Percentiles rank a stretch among this genome's conserved stretches.
Evolutionary conservation across 53 echinoderm and acorn worm species (phyloP).

Genomic region (Hippasteria phrygiana): DNA sequence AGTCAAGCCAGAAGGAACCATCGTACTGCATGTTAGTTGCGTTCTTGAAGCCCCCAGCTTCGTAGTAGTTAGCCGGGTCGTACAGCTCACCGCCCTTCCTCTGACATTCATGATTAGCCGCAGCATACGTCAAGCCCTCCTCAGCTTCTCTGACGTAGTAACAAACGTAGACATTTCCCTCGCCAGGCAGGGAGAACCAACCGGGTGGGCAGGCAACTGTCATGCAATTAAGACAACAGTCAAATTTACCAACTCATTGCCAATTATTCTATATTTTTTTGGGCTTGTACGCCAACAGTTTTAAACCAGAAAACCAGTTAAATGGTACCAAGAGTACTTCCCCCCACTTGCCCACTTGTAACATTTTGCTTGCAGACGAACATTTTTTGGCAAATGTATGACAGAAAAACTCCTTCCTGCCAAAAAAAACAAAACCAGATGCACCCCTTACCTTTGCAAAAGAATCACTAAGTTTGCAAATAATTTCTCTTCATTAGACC

Average conservation of each 20-base stretch:
- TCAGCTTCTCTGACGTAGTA: not conserved
- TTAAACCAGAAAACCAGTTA: no score
- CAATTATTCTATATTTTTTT: no score
- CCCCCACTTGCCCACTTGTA: no score
- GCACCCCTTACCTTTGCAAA: no score
- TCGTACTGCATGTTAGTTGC: not conserved
- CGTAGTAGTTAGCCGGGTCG: not conserved
- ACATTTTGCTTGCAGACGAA: no score
- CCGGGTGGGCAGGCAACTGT: slow-evolving; percentile 40
- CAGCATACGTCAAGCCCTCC: slow-evolving; percentile 4
- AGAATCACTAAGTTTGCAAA: no score
- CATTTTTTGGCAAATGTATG: no score
- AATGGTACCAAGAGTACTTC: no score
- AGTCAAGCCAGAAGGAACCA: slow-evolving; percentile 21
- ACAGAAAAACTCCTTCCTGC: no score
- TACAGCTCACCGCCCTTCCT: not conserved
- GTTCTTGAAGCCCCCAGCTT: not conserved
- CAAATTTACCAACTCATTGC: not conserved
- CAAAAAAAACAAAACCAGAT: no score
- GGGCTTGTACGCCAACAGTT: no score
- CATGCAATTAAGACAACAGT: not conserved
- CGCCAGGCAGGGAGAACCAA: not conserved
- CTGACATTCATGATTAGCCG: not conserved
- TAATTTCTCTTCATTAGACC: no score
- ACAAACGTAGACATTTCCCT: not conserved